Conservation (phyloP, 2,797 vertebrate species). For the Protosalanx chinensis region DNA sequence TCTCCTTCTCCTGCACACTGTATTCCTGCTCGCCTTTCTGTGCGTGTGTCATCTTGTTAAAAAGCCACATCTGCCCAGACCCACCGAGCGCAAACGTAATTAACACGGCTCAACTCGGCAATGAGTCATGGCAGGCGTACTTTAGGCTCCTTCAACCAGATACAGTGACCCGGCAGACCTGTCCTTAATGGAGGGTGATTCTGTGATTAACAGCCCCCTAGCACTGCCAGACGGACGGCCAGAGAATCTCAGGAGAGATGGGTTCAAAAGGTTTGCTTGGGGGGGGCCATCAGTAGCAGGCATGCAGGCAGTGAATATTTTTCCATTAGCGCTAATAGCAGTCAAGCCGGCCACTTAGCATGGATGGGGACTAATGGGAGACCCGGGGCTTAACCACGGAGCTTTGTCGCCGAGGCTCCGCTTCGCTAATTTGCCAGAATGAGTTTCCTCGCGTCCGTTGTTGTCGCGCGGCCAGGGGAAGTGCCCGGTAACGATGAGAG, state of each 20-base stretch:
- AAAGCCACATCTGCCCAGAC: conserved; percentile 34
- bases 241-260: conserved; percentile 10
- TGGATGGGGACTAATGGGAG: conserved; percentile 19
- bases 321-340: conserved; percentile 29
- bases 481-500: conserved; percentile 2
- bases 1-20: not conserved
- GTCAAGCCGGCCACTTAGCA: conserved; percentile 16
- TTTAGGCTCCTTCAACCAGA: conserved; percentile 14
- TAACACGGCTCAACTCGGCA: conserved; percentile 25
- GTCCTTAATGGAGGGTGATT: conserved; percentile 19
- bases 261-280: conserved; percentile 18
- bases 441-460: not conserved
- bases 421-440: conserved; percentile 24
- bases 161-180: not conserved
- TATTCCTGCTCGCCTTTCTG: not conserved
- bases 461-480: not conserved
- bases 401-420: not conserved
- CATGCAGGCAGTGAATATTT: conserved; percentile 17
- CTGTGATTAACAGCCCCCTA: conserved; percentile 19
- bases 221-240: conserved; percentile 8
- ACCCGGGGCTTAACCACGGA: conserved; percentile 17
- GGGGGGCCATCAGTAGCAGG: conserved; percentile 5
- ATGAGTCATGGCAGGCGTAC: conserved; percentile 35
- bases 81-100: conserved; percentile 28
- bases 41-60: conserved; percentile 28